Conservation (phyloP, 1,140 invertebrate species). For the Propsilocerus akamusi region DNA sequence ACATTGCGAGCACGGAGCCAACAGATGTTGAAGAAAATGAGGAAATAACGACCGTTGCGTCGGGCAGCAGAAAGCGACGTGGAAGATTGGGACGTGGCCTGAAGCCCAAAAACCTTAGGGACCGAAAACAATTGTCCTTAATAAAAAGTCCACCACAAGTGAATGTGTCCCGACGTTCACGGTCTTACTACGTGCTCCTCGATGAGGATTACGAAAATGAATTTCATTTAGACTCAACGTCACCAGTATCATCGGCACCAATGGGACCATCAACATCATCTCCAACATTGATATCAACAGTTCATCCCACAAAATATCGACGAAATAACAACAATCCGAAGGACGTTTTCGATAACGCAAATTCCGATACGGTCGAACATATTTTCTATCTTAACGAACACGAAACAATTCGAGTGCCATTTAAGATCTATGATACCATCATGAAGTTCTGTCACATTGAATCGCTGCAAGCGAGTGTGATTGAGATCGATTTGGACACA, state of each 20-base stretch:
- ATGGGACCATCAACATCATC: neutral
- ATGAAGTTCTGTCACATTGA: slow-evolving; percentile 55
- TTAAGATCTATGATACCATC: slow-evolving; percentile 50
- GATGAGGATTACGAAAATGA: neutral
- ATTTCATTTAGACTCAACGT: neutral
- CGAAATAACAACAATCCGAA: neutral
- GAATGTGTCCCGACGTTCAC: neutral
- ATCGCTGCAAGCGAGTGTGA: slow-evolving; percentile 42
- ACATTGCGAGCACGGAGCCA: neutral
- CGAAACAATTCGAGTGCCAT: slow-evolving; percentile 27
- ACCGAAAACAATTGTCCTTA: neutral
- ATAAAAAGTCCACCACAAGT: neutral
- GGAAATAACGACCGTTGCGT: neutral
- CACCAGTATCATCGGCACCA: neutral
- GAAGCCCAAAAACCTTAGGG: neutral
- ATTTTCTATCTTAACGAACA: slow-evolving; percentile 19
- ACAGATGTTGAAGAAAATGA: neutral
- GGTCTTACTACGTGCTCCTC: neutral
- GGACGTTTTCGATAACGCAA: neutral
- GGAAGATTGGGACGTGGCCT: slow-evolving; percentile 1
- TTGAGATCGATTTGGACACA: slow-evolving; percentile 56
- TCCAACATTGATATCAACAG: neutral
- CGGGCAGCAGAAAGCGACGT: neutral
- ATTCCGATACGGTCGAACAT: slow-evolving; percentile 18
- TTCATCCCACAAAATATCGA: too few species aligned